Conservation (phyloP, 2,113 vertebrate genomes). For the Verasper variegatus region DNA sequence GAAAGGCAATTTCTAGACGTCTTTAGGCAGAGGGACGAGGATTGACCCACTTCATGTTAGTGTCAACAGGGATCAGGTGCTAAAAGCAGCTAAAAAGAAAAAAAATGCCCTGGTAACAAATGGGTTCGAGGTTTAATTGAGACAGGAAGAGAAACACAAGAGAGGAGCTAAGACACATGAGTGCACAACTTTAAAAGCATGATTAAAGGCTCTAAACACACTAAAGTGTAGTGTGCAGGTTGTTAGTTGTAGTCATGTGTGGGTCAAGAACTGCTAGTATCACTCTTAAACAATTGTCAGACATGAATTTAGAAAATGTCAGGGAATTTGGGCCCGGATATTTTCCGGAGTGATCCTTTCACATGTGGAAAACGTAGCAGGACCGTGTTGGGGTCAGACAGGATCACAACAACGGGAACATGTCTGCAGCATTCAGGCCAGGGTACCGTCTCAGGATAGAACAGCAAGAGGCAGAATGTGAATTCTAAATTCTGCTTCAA, state of each 20-base stretch:
- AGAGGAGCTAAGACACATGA: background rate
- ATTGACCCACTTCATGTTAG: background rate
- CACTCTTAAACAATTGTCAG: too few species aligned
- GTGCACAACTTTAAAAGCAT: background rate
- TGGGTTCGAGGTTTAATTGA: background rate
- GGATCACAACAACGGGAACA: too few species aligned
- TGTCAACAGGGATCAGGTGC: conserved; percentile 9
- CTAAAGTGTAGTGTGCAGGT: background rate
- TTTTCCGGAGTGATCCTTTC: too few species aligned
- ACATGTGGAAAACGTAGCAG: too few species aligned
- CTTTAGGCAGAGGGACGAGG: background rate
- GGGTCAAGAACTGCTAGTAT: conserved; percentile 25
- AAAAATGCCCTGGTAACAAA: background rate
- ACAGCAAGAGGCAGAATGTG: too few species aligned
- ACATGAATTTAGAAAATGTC: too few species aligned
- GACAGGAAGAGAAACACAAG: background rate
- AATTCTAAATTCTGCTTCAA: too few species aligned
- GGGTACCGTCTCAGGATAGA: too few species aligned
- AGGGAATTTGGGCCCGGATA: too few species aligned
- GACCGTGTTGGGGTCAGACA: too few species aligned
- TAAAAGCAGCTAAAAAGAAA: conserved; percentile 7
- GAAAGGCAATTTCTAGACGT: background rate
- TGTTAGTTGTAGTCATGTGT: conserved; percentile 4
- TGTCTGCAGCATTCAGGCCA: too few species aligned
- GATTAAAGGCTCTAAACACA: conserved; percentile 64